Percentiles rank a stretch among this genome's conserved stretches.
phyloP scores from a whole-genome alignment of 2,888 invertebrate genomes.

The Mesorhabditis spiculigera region DNA sequence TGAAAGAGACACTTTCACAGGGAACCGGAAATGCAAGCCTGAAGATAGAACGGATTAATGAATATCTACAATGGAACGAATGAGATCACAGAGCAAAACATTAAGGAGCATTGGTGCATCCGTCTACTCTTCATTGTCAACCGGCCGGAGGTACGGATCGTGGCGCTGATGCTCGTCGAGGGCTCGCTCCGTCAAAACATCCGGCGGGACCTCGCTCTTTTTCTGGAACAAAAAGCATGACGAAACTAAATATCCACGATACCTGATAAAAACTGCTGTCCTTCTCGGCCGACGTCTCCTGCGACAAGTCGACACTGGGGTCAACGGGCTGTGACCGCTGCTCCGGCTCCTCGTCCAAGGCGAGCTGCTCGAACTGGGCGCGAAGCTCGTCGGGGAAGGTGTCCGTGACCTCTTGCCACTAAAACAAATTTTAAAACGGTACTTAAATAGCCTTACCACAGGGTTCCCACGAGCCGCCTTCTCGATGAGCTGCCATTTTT shows the following conservation, averaged over 20 bases:
- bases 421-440: too few relatives aligned
- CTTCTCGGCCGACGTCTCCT: constrained; percentile 14
- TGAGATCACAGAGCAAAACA: too few relatives aligned
- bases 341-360: constrained; percentile 18
- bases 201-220: constrained; percentile 78
- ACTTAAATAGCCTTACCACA: constrained; percentile 10
- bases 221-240: constrained; percentile 21
- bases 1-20: too few relatives aligned
- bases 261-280: constrained; percentile 8
- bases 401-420: not conserved
- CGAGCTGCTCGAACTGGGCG: constrained; percentile 14
- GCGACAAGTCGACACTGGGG: constrained; percentile 14
- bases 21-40: too few relatives aligned
- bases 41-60: too few relatives aligned
- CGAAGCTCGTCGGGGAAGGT: not conserved
- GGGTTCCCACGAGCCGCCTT: constrained; percentile 69
- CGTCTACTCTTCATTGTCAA: constrained; percentile 11
- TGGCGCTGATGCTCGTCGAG: constrained; percentile 43
- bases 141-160: constrained; percentile 35
- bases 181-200: constrained; percentile 78
- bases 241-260: not conserved
- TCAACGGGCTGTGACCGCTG: constrained; percentile 13
- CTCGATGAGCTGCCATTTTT: constrained; percentile 82
- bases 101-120: too few relatives aligned
- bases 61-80: too few relatives aligned